phyloP scores from a whole-genome alignment of 1,140 invertebrate species.

The Apocrypta bakeri region DNA sequence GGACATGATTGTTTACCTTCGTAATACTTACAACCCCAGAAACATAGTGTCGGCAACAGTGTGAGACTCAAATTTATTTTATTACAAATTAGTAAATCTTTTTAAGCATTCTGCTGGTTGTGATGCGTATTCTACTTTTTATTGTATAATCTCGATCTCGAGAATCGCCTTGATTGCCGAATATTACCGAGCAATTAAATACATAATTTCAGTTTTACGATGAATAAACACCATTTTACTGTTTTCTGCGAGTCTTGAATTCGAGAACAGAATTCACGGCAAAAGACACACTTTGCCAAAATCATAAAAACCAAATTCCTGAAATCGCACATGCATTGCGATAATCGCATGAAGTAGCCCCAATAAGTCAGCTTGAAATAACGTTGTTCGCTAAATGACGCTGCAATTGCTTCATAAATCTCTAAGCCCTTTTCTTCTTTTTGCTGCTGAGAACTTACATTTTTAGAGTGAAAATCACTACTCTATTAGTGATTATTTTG shows the following conservation, averaged over 20 bases:
- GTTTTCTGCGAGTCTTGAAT: not conserved
- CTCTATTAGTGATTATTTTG: too few species aligned
- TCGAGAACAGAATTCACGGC: not conserved
- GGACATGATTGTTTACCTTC: too few species aligned
- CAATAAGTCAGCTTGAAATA: constrained; percentile 23
- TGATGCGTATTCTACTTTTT: not conserved
- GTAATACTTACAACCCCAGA: too few species aligned
- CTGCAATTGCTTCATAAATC: constrained; percentile 50
- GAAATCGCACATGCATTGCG: not conserved
- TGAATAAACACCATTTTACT: not conserved
- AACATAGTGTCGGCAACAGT: not conserved
- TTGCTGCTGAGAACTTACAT: too few species aligned
- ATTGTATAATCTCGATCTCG: not conserved
- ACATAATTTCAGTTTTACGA: not conserved
- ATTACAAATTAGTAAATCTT: not conserved
- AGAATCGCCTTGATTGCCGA: not conserved
- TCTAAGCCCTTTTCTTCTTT: constrained; percentile 28
- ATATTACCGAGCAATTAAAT: not conserved
- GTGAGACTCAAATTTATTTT: not conserved
- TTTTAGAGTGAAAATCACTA: too few species aligned
- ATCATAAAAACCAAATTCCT: not conserved
- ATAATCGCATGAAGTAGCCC: constrained; percentile 25
- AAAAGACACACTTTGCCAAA: not conserved
- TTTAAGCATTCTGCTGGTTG: not conserved
- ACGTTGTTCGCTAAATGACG: constrained; percentile 39